Conservation (phyloP, 2,797 vertebrate genomes). For the Poecilia velifera region DNA sequence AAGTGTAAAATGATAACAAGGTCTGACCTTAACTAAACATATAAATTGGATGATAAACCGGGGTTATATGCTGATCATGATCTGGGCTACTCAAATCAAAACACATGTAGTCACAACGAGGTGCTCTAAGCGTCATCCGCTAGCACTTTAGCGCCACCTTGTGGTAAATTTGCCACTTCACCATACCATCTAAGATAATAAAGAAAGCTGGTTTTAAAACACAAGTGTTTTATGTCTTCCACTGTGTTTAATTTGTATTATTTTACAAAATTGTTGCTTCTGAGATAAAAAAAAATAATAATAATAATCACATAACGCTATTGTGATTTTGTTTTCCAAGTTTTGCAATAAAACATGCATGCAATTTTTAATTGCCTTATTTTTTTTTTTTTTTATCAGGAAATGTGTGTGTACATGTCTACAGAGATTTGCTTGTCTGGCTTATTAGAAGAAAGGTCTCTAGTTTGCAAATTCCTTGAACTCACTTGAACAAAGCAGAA, state of each 20-base stretch:
- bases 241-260: not conserved
- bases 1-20: not conserved
- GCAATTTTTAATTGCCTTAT: not conserved
- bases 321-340: not conserved
- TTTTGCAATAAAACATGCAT: not conserved
- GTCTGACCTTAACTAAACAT: not conserved
- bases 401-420: not conserved
- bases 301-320: not conserved
- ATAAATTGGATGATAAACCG: not conserved
- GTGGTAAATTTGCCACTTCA: conserved; percentile 15
- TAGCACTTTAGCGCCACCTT: conserved; percentile 32
- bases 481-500: not conserved
- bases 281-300: not conserved
- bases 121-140: not conserved
- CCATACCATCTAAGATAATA: not conserved
- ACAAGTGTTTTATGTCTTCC: not conserved
- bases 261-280: not conserved
- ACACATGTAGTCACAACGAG: conserved; percentile 4
- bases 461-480: not conserved
- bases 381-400: not conserved
- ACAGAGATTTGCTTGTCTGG: not conserved
- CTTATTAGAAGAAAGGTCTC: not conserved
- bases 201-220: not conserved
- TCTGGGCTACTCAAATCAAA: conserved; percentile 21
- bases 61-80: not conserved